Evolutionary conservation across 53 echinoderm and acorn worm species (phyloP).

Genomic region (Zoroaster sp.): DNA sequence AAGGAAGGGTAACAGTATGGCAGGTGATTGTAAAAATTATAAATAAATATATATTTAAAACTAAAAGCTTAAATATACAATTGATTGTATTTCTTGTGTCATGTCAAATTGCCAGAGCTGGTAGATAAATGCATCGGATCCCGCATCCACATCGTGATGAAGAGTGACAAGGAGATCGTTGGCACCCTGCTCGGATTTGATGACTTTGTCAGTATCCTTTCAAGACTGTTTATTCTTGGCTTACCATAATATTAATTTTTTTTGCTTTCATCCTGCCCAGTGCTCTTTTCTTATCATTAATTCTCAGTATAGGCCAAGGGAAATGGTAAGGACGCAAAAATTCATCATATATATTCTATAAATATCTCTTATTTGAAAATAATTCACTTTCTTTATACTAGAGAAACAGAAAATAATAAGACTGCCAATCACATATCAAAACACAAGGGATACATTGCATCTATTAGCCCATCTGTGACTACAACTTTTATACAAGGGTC

Average conservation of each 20-base stretch:
- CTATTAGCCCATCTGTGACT: no score
- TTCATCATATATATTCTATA: no score
- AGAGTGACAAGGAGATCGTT: conserved; percentile 97
- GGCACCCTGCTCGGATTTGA: conserved; percentile 98
- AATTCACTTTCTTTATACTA: no score
- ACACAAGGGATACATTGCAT: no score
- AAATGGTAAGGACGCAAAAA: no score
- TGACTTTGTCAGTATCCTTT: conserved; percentile 99
- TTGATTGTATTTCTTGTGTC: neutral
- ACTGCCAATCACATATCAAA: no score
- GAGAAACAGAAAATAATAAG: no score
- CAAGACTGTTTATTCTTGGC: no score
- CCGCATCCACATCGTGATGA: conserved; percentile 97
- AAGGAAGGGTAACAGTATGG: neutral
- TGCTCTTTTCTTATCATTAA: neutral
- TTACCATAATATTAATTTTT: neutral
- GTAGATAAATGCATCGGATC: conserved; percentile 98
- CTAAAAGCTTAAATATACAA: neutral
- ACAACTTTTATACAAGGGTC: no score
- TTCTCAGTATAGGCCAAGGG: no score
- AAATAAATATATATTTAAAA: neutral
- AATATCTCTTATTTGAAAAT: no score
- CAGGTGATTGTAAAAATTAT: neutral
- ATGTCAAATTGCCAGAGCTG: conserved; percentile 64
- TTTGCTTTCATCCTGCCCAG: neutral